Evolutionary conservation across 2,888 invertebrate genomes (phyloP).

Genomic region (Sisyra nigra): DNA sequence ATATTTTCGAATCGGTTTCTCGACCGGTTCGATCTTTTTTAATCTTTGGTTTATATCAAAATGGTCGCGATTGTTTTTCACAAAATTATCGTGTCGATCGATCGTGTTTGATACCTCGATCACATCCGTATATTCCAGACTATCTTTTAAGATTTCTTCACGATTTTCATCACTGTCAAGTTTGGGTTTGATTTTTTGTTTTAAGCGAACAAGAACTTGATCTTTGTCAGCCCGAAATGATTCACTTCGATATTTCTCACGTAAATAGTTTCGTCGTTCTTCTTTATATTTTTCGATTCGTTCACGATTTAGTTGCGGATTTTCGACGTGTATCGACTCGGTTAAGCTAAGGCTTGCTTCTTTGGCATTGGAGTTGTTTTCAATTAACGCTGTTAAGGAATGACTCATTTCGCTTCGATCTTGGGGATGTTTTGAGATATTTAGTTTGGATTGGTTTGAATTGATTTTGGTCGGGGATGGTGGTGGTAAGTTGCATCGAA

Average conservation of each 20-base stretch:
- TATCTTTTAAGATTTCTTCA: not conserved
- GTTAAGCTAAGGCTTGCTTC: not conserved
- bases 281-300: conserved; percentile 83
- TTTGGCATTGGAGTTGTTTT: too few species aligned
- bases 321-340: conserved; percentile 24
- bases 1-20: not conserved
- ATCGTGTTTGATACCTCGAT: not conserved
- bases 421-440: too few species aligned
- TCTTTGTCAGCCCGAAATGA: conserved; percentile 51
- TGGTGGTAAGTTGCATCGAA: too few species aligned
- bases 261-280: conserved; percentile 66
- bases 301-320: conserved; percentile 51
- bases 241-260: conserved; percentile 74
- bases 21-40: not conserved
- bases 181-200: conserved; percentile 23
- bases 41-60: conserved; percentile 5
- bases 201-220: conserved; percentile 27
- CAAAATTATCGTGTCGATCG: not conserved
- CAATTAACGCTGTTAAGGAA: too few species aligned
- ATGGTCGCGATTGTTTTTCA: not conserved
- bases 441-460: too few species aligned
- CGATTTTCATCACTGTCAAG: conserved; percentile 1
- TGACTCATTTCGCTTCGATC: too few species aligned
- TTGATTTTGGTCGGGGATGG: too few species aligned
- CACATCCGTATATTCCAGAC: conserved; percentile 1